Conservation (phyloP, 2,888 invertebrate genomes). For the Syrphus vitripennis region DNA sequence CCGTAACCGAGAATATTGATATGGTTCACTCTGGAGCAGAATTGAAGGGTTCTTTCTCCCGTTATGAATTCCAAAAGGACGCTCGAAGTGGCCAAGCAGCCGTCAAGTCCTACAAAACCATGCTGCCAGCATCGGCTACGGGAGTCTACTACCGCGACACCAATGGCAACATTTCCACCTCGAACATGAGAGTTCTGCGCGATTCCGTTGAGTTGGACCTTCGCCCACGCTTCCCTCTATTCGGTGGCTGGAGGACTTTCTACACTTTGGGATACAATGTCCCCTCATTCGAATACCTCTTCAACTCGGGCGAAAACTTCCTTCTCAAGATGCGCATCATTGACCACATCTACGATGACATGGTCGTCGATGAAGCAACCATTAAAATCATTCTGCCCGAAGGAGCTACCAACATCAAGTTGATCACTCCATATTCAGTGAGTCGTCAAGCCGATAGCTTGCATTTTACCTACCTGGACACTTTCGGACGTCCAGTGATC, state of each 20-base stretch:
- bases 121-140: conserved; percentile 92
- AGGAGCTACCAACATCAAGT: conserved; percentile 90
- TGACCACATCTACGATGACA: conserved; percentile 98
- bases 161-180: conserved; percentile 99
- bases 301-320: conserved; percentile 89
- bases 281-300: conserved; percentile 97
- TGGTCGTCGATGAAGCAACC: conserved; percentile 94
- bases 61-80: conserved; percentile 98
- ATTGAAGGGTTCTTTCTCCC: conserved; percentile 96
- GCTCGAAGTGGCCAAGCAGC: conserved; percentile 93
- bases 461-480: conserved; percentile 97
- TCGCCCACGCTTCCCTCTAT: conserved; percentile 97
- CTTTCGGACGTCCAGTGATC: conserved; percentile 94
- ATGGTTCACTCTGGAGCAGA: conserved; percentile 95
- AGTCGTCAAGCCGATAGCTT: conserved; percentile 88
- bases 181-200: conserved; percentile 92
- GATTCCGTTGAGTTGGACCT: conserved; percentile 97
- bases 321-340: conserved; percentile 95
- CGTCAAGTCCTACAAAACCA: conserved; percentile 94
- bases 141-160: conserved; percentile 98
- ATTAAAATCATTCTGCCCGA: conserved; percentile 97
- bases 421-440: conserved; percentile 91
- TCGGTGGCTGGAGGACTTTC: conserved; percentile 99
- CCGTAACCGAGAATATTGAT: conserved; percentile 96
- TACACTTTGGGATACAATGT: conserved; percentile 98